Base-by-base conservation (phyloP, 2,888 invertebrate species). In the Seira sanloemensis region DNA sequence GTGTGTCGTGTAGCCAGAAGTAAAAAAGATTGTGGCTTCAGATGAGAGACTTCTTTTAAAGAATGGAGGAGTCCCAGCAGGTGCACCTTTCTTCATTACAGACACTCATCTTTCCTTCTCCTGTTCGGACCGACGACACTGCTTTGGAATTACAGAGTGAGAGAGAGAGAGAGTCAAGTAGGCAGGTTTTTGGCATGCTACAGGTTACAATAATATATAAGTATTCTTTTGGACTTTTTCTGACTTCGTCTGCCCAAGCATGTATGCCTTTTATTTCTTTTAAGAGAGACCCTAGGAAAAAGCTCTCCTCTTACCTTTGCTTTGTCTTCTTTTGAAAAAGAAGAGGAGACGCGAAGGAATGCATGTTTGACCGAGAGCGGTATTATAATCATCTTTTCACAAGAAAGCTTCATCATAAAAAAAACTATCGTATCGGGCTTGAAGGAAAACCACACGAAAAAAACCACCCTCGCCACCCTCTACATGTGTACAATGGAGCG, bases 381-480 rank as follows among this genome's bases (percentile, higher is more conserved):
- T 86, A 27, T 69, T 68, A 77, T 77, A 76, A 82, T 82, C 82
- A 72, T 82, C 72, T 71, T 71, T 23, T 74, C 75, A 67, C 67
- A 58, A 65, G 25, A 26, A 74, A 78, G 16, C 50, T 50, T 50
- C 50, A 50, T 50, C 50, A n/a, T 50, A 16, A 50, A 50, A 50
- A 50, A 50, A 7, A n/a, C n/a, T n/a, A 50, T 50, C 50, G 16
- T 7, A 50, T 50, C n/a, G 50, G 50, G 50, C 50, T 50, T 12
- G 50, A 50, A 50, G n/a, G 50, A 50, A 50, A 25, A 68, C 26
- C 67, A 69, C 65, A 62, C 21, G n/a, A 78, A 65, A 72, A 81
- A 83, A 78, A 82, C 86, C 88, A 87, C 88, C 88, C 88, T 87
- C 88, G 86, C 88, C 88, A 87, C 88, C 88, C 88, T 88, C 88